Conservation (phyloP, 1,140 invertebrate genomes). For the Diabrotica undecimpunctata region DNA sequence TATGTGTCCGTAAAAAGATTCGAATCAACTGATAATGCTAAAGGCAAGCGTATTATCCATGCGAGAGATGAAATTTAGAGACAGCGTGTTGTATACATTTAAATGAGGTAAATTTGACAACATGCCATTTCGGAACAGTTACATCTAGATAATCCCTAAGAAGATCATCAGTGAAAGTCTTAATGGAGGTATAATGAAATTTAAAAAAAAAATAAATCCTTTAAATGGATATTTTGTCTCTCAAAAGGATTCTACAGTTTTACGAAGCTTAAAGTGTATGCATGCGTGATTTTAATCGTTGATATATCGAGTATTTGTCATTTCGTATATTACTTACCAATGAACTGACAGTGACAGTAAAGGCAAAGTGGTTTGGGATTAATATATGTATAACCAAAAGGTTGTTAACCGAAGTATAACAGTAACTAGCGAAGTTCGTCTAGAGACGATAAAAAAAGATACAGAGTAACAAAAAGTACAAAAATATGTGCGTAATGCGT, state of each 20-base stretch:
- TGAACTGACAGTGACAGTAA: neutral
- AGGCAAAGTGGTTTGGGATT: no score
- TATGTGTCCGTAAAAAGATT: conserved; percentile 5
- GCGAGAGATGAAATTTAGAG: conserved; percentile 13
- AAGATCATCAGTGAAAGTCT: conserved; percentile 13
- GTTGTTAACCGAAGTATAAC: no score
- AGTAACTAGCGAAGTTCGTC: no score
- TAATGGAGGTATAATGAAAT: conserved; percentile 4
- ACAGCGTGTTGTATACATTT: conserved; percentile 17
- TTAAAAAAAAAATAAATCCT: conserved; percentile 9
- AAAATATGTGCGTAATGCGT: no score
- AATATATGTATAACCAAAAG: no score
- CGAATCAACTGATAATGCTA: conserved; percentile 13
- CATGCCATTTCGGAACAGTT: conserved; percentile 19
- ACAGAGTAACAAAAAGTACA: no score
- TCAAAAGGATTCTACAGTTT: conserved; percentile 5
- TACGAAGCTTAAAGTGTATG: neutral
- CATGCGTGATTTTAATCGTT: neutral
- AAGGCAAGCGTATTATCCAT: conserved; percentile 13
- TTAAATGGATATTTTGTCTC: conserved; percentile 8
- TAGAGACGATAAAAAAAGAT: no score
- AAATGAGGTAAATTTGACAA: conserved; percentile 20
- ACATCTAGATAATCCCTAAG: conserved; percentile 22
- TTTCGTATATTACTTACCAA: neutral
- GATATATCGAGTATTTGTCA: neutral